Percentiles rank a stretch among this genome's conserved stretches.
These are phyloP conservation scores for Dolichoris vasculosae DNA, from an alignment of 1,140 invertebrate genomes.

Conservation along the genomic window DNA sequence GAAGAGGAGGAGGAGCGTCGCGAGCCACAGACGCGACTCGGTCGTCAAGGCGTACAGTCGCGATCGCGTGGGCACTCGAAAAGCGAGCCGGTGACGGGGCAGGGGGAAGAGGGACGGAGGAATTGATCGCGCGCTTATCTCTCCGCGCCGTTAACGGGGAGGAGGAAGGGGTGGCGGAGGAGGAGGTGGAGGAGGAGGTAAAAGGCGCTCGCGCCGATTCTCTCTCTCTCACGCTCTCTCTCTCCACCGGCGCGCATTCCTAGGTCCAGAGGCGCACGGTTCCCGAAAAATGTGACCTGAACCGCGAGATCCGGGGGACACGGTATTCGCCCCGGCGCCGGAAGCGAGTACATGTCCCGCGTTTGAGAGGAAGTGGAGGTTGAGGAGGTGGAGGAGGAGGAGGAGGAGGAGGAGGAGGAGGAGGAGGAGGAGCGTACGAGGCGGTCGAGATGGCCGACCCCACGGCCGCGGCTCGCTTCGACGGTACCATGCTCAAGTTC, in stretches of 20 bases:
- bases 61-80: slow-evolving; percentile 5
- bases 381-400: background rate
- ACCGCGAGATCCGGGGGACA: background rate
- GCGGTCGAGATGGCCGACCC: slow-evolving; percentile 25
- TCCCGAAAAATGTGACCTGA: background rate
- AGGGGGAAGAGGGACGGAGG: background rate
- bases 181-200: too few species aligned
- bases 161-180: background rate
- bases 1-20: background rate
- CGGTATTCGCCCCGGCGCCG: background rate
- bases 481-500: slow-evolving; percentile 84
- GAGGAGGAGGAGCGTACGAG: background rate
- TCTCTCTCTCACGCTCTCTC: background rate
- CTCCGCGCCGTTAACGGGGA: background rate
- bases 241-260: background rate
- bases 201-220: background rate
- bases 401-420: background rate
- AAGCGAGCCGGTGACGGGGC: background rate
- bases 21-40: background rate
- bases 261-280: background rate
- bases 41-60: background rate
- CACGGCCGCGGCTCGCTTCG: slow-evolving; percentile 24
- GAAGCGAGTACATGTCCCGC: background rate
- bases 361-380: background rate
- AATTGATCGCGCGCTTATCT: slow-evolving; percentile 21